Conservation (phyloP, 2,113 vertebrate species). For the Salvelinus namaycush region DNA sequence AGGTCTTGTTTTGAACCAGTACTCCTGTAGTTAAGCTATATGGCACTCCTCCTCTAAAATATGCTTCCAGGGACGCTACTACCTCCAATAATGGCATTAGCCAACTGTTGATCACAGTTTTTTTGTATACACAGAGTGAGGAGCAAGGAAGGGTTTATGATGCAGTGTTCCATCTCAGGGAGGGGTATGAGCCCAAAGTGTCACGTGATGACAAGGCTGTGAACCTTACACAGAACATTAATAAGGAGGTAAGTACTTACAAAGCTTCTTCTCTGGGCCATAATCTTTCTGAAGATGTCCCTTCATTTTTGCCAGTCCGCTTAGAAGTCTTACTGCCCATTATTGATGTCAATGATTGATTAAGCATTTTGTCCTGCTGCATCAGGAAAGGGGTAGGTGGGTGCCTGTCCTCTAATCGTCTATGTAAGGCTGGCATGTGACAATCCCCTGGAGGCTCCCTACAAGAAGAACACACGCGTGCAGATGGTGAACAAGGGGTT, state of each 20-base stretch:
- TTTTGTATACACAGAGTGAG: not conserved
- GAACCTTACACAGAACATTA: not conserved
- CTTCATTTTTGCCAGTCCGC: not conserved
- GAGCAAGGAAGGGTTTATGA: not conserved
- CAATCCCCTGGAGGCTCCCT: not conserved
- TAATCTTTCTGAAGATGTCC: not conserved
- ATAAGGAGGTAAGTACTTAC: not conserved
- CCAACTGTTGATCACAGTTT: not conserved
- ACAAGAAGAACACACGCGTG: not conserved
- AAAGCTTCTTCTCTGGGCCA: not conserved
- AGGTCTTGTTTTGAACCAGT: too few species aligned
- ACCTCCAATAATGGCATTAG: too few species aligned
- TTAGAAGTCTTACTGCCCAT: too few species aligned
- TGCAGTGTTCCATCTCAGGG: not conserved
- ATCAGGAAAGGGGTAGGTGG: not conserved
- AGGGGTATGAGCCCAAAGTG: not conserved
- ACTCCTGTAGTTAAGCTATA: too few species aligned
- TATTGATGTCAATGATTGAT: too few species aligned
- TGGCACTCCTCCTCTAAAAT: not conserved
- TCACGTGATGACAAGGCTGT: not conserved
- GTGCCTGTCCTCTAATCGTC: not conserved
- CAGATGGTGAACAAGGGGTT: constrained; percentile 3
- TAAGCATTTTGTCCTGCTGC: not conserved
- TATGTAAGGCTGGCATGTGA: not conserved
- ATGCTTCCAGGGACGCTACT: not conserved